Evolutionary conservation across 2,888 invertebrate genomes (phyloP), one percentile per base, ranked within the genome.

Genomic region (Candidula unifasciata): DNA sequence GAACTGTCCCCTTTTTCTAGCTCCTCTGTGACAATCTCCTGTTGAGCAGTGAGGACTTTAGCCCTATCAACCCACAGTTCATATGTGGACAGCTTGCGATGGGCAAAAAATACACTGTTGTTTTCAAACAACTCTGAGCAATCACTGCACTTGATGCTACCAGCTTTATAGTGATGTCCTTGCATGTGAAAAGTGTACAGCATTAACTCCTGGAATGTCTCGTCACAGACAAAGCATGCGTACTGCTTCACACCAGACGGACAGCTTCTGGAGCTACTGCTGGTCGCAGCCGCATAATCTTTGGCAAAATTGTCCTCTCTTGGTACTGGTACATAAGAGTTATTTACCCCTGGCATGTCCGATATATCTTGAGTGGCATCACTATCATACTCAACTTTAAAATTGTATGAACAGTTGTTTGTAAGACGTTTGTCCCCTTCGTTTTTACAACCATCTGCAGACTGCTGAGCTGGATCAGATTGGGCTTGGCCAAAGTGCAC

Each of bases 141-240:
- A 24, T 81, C 81, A 44, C 0, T n/a, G 30, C 84, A 84, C 27
- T 78, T 54, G 3, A 83, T 71, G 37, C 24, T 60, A n/a, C 35
- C 71, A 30, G 24, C 24, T 60, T 79, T 79, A 13, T 44, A 27
- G 27, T 73, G 77, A 44, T 80, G 84, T 0, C 21, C 3, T 30
- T 21, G 57, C 84, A 84, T 84, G 73, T 84, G 84, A 27, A 35
- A 24, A 33, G 54, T 57, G 44, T 84, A 81, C 27, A 35, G 21
- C 8, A 16, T 10, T 66, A 81, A 6, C 8, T 73, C 80, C 30
- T 10, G 52, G 76, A 81, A 84, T 27, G 35, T 76, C 3, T 54
- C 80, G 69, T 84, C 84, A 66, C 84, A 84, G 24, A 84, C 60
- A 57, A 84, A 84, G 52, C 84, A 84, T 68, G 76, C 84, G 77